Base-by-base conservation (phyloP, 2,888 invertebrate species). In the Girardia tigrina region DNA sequence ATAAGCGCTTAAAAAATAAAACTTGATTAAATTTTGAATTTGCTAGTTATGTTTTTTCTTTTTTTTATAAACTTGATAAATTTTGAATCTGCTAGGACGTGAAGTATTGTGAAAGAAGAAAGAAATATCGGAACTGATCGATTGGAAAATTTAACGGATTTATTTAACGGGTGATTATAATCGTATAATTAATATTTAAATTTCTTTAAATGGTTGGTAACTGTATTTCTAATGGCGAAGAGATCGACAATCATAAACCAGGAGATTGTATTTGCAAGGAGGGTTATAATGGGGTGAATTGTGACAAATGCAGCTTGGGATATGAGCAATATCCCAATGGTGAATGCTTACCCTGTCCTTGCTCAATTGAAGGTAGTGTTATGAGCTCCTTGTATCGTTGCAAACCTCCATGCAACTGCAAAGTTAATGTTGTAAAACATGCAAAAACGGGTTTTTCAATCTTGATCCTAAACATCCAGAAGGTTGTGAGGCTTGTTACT, bases 401-500 rank as follows among this genome's bases (percentile, higher is more conserved):
- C 86, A 89, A 75, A 90, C 93, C 70, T 86, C 89, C 72, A 80
- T 89, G 75, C 87, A 86, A 89, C 72, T 89, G 91, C 80, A 90
- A 86, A 82, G 84, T 85, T 77, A 75, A 79, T 77, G 79, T 36
- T 98, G 97, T 84, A 90, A 91, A 79, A 86, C 88, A 1, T 98
- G 97, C 84, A 90, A 89, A 75, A 83, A 88, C 0, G 94, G 94
- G 0, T 89, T 88, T 85, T 95, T 90, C 84, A 90, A 90, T 8
- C 86, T 94, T 76, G 88, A 88, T 70, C 86, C 84, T 0, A 86
- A 87, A 70, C 89, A 90, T 81, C 85, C 88, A 0, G 87, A 88
- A n/a, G 94, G 94, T 27, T 94, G 94, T 82, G 86, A 89, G 0
- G 86, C 88, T 1, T 98, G 97, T 84, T 93, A 90, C 87, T 98